Base-by-base conservation (phyloP, 2,797 vertebrate species). In the Acrocephalus scirpaceus region DNA sequence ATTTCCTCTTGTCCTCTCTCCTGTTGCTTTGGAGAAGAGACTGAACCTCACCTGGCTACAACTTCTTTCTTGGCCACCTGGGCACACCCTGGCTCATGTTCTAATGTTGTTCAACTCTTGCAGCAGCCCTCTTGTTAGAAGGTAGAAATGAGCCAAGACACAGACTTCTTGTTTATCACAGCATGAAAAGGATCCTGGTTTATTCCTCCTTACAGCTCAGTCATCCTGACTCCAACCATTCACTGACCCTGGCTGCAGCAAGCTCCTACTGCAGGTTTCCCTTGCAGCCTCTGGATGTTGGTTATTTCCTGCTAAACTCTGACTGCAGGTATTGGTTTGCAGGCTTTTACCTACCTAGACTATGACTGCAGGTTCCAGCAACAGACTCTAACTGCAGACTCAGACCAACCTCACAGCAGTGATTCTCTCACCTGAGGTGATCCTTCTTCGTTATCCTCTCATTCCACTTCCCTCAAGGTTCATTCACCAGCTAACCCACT, bases 31-130 rank as follows among this genome's bases (percentile, higher is more conserved):
- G 45, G 29, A 65, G 38, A 58, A 23, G 25, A 53, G 17, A 7
- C 15, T 0, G 0, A 42, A 4, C 6, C 21, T 19, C 20, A 20
- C 17, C 20, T 16, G 20, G 38, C 45, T 32, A 2, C 10, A 16
- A 1, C 21, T 9, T 27, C 25, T 25, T 32, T 32, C 25, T 47
- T 34, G 66, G 38, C 21, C n/a, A 18, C 38, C n/a, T 19, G 51
- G 20, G 20, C n/a, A 25, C 20, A 23, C 1, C 6, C 20, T 60
- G 62, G 16, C 42, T 69, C 34, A 10, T 11, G 15, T 32, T 65
- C 30, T 29, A 3, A 11, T 12, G 7, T 3, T 58, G 10, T 3
- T 10, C 38, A 5, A 15, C 29, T 21, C 8, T 27, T 38, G 25
- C 34, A 60, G 16, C 36, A 60, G 57, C 34, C 16, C 16, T 60